Base-by-base conservation (phyloP, 2,888 invertebrate genomes). In the Agrotis exclamationis region DNA sequence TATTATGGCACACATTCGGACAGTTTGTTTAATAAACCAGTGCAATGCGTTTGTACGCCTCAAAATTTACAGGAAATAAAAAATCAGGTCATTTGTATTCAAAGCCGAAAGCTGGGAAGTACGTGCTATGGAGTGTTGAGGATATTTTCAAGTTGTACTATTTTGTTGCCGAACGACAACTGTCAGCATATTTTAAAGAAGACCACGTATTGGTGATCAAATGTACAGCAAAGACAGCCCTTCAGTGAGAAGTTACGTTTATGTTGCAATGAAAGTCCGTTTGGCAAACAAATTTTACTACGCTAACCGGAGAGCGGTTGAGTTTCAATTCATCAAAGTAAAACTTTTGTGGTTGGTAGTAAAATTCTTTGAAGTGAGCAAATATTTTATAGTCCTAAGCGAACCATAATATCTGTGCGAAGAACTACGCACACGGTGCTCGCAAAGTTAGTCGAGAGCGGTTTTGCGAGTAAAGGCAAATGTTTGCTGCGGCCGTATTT, bases 51-150 rank as follows among this genome's bases (percentile, higher is more conserved):
- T 65, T 73, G 83, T 83, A 69, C 63, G 60, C 70, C 73, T 73
- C 82, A 77, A 80, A 83, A 79, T 63, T 79, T 83, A 76, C 76
- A 70, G 76, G 77, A 77, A 83, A 80, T 70, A 85, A 86, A 80
- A 80, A 87, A 88, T 88, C 77, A 81, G 80, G 85, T 85, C 82
- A 85, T 89, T 89, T 88, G 86, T 89, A 89, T 89, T 89, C 89
- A 85, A 88, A 87, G 85, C 87, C 74, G 83, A 80, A 85, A 82
- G 83, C 68, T 73, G 71, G 60, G 67, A 70, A 45, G 76, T 80
- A 84, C 85, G 82, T 82, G 74, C 63, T 68, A 77, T 76, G 70
- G 59, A 76, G 79, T 82, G 82, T 80, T 80, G 68, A 79, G 57
- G 75, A 79, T 86, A 86, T 79, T 86, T 81, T 74, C 65, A 64